Conservation (phyloP, 2,888 invertebrate genomes). For the Xylophagus ater region DNA sequence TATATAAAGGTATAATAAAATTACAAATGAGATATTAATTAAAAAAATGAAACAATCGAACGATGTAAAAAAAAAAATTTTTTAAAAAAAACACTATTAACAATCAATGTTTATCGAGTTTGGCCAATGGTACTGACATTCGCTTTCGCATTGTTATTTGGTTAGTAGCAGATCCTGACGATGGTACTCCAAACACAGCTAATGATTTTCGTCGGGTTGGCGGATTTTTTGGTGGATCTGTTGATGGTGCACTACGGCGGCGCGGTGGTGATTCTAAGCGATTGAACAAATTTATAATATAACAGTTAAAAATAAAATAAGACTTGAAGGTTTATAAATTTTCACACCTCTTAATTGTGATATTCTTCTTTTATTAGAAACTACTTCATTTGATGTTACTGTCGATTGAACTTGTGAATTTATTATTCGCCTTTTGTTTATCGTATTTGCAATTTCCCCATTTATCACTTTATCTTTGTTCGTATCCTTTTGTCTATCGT, state of each 20-base stretch:
- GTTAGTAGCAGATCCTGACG: conserved; percentile 11
- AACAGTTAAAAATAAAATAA: not conserved
- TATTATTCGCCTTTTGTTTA: conserved; percentile 3
- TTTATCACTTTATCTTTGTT: not conserved
- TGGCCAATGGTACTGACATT: conserved; percentile 40
- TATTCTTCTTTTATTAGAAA: conserved; percentile 14
- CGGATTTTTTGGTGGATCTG: conserved; percentile 23
- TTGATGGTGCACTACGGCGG: conserved; percentile 17
- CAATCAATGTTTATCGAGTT: conserved; percentile 33
- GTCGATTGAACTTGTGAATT: conserved; percentile 1
- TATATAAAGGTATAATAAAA: not conserved
- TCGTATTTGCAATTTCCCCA: not conserved
- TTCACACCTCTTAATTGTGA: conserved; percentile 13
- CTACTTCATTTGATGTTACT: conserved; percentile 1
- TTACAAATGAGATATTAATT: not conserved
- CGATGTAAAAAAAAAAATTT: conserved; percentile 1
- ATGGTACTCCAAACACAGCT: conserved; percentile 15
- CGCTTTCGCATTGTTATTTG: conserved; percentile 36
- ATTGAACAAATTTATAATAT: not conserved
- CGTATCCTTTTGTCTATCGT: not conserved
- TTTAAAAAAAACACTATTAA: conserved; percentile 1
- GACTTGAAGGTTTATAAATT: not conserved
- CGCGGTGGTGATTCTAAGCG: conserved; percentile 17
- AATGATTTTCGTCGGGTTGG: conserved; percentile 40
- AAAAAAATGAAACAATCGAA: not conserved